phyloP scores from a whole-genome alignment of 2,888 invertebrate genomes.

The Toxonevra muliebris region DNA sequence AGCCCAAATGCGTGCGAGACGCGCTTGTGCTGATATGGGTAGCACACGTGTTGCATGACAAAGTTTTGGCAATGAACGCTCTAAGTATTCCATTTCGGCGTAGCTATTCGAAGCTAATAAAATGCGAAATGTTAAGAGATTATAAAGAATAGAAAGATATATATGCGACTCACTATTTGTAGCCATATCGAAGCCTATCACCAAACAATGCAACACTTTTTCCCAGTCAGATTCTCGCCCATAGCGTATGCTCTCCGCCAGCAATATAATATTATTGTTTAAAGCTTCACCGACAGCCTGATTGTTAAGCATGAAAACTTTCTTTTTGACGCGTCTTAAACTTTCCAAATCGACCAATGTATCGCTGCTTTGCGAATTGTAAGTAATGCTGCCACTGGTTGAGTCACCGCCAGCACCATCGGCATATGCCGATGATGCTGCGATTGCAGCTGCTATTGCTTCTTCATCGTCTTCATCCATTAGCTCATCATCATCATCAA shows the following conservation, averaged over 20 bases:
- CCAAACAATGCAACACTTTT: slow-evolving; percentile 66
- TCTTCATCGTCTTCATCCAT: slow-evolving; percentile 39
- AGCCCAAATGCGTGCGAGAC: slow-evolving; percentile 83
- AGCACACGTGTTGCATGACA: slow-evolving; percentile 81
- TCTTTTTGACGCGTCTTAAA: slow-evolving; percentile 67
- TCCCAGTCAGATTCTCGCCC: slow-evolving; percentile 54
- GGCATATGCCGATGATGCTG: not conserved
- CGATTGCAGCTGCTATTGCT: not conserved
- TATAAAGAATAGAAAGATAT: not conserved
- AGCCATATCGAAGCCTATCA: slow-evolving; percentile 84
- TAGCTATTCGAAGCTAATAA: slow-evolving; percentile 54
- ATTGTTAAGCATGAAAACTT: slow-evolving; percentile 52
- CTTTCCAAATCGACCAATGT: slow-evolving; percentile 71
- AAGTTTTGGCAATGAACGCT: slow-evolving; percentile 80
- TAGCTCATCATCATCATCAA: slow-evolving; percentile 43
- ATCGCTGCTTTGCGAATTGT: slow-evolving; percentile 41
- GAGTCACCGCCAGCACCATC: slow-evolving; percentile 21
- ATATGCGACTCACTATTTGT: slow-evolving; percentile 68
- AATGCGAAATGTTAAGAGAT: slow-evolving; percentile 1
- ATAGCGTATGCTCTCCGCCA: slow-evolving; percentile 51
- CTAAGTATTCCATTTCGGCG: slow-evolving; percentile 82
- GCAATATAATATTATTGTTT: slow-evolving; percentile 50
- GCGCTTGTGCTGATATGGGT: slow-evolving; percentile 78
- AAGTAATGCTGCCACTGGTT: slow-evolving; percentile 36
- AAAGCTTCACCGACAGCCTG: slow-evolving; percentile 54